phyloP scores from a whole-genome alignment of 2,888 invertebrate genomes.

The Dermolepida albohirtum region DNA sequence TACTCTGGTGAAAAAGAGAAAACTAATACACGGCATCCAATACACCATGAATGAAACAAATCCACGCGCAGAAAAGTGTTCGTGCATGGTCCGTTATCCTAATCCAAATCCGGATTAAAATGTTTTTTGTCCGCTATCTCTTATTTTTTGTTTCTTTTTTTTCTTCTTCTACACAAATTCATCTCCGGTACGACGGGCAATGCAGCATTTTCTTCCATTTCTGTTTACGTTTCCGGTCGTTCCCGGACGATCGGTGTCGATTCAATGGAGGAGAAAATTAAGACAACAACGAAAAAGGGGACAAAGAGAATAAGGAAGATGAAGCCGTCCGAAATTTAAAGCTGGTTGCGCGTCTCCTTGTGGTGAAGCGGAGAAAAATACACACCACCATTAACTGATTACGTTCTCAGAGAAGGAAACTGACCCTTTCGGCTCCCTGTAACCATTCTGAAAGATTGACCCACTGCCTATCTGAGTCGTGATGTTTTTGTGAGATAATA shows the following conservation, averaged over 20 bases:
- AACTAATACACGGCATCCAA: slow-evolving; percentile 7
- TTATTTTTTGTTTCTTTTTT: neutral
- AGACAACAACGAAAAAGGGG: slow-evolving; percentile 12
- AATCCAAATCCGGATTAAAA: slow-evolving; percentile 24
- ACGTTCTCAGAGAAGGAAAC: too few species aligned
- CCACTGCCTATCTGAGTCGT: too few species aligned
- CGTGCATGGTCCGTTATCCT: slow-evolving; percentile 28
- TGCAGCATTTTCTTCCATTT: slow-evolving; percentile 2
- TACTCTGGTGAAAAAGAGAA: neutral
- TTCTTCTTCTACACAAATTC: slow-evolving; percentile 4
- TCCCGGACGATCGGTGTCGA: slow-evolving; percentile 22
- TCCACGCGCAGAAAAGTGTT: slow-evolving; percentile 18
- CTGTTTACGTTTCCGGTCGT: slow-evolving; percentile 21
- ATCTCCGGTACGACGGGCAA: slow-evolving; percentile 2
- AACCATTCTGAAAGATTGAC: too few species aligned
- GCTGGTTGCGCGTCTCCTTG: slow-evolving; percentile 9
- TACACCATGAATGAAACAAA: slow-evolving; percentile 20
- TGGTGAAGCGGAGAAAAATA: too few species aligned
- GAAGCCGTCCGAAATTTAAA: slow-evolving; percentile 12
- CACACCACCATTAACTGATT: too few species aligned
- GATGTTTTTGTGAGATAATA: too few species aligned
- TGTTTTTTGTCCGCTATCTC: slow-evolving; percentile 13
- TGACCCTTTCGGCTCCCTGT: too few species aligned
- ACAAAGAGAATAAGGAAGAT: slow-evolving; percentile 1
- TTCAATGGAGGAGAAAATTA: slow-evolving; percentile 30